Evolutionary conservation across 2,113 vertebrate genomes (phyloP).

Genomic region (Dipodomys stephensi): DNA sequence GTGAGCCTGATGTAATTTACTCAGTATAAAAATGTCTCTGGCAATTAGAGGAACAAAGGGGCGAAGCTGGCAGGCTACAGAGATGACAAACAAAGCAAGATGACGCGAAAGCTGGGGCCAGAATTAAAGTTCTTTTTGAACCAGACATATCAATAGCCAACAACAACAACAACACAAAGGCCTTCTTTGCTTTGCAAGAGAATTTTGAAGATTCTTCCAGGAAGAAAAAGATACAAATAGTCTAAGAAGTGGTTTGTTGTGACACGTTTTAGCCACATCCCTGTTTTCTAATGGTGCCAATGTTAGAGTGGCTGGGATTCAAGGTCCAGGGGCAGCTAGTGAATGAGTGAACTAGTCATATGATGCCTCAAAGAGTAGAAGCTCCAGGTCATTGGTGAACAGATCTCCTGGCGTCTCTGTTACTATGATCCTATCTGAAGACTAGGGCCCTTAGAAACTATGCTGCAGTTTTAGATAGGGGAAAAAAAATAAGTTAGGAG

Average conservation of each 20-base stretch:
- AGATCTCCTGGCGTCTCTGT: neutral
- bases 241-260: constrained; percentile 8
- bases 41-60: constrained; percentile 80
- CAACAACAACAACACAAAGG: neutral
- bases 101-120: constrained; percentile 23
- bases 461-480: neutral
- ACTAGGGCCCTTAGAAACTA: neutral
- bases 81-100: constrained; percentile 72
- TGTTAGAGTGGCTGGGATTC: neutral
- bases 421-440: neutral
- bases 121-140: constrained; percentile 73
- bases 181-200: constrained; percentile 13
- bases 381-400: neutral
- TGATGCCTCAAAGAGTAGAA: neutral
- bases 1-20: constrained; percentile 63
- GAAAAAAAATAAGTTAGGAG: neutral
- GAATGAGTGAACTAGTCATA: neutral
- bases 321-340: neutral
- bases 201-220: constrained; percentile 11
- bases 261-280: neutral
- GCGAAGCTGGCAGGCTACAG: constrained; percentile 69
- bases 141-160: constrained; percentile 56
- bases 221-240: neutral
- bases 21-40: constrained; percentile 76
- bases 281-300: neutral